Percentiles rank a stretch among this genome's conserved stretches.
These are phyloP conservation scores for Crocodylus rhombifer DNA, from an alignment of 2,797 vertebrate species.

Conservation along the genomic window DNA sequence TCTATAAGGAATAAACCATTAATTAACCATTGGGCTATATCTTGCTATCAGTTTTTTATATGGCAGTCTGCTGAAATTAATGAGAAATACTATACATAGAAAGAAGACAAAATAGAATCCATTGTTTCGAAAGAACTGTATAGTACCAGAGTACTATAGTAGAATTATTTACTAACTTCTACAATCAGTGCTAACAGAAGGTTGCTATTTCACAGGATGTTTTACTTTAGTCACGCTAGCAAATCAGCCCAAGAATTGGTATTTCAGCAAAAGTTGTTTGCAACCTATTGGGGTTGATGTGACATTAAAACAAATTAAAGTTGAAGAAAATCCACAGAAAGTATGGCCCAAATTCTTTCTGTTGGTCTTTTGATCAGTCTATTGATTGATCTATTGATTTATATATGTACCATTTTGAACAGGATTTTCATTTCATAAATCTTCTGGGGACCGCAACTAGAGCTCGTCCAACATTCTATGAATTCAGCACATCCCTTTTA, in stretches of 20 bases:
- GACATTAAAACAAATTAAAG: neutral
- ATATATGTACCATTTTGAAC: neutral
- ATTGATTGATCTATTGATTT: too few relatives aligned
- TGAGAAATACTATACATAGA: constrained; percentile 54
- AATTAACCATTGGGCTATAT: constrained; percentile 76
- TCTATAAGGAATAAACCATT: constrained; percentile 69
- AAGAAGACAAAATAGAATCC: constrained; percentile 59
- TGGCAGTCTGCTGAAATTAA: constrained; percentile 71
- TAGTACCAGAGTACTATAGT: constrained; percentile 53
- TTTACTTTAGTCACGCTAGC: constrained; percentile 49
- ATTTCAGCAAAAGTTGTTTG: neutral
- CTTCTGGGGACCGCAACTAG: neutral
- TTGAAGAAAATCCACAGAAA: neutral
- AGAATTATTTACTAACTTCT: constrained; percentile 64
- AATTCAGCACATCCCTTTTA: neutral
- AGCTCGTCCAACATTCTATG: neutral
- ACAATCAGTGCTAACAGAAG: constrained; percentile 67
- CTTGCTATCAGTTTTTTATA: constrained; percentile 64
- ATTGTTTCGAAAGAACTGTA: constrained; percentile 62
- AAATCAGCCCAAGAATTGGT: constrained; percentile 32
- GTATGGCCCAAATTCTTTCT: neutral
- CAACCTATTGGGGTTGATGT: neutral
- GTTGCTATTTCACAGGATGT: constrained; percentile 74
- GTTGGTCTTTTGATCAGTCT: too few relatives aligned
- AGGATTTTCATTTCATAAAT: neutral